Conservation (phyloP, 2,888 invertebrate species). For the Spisula solida region DNA sequence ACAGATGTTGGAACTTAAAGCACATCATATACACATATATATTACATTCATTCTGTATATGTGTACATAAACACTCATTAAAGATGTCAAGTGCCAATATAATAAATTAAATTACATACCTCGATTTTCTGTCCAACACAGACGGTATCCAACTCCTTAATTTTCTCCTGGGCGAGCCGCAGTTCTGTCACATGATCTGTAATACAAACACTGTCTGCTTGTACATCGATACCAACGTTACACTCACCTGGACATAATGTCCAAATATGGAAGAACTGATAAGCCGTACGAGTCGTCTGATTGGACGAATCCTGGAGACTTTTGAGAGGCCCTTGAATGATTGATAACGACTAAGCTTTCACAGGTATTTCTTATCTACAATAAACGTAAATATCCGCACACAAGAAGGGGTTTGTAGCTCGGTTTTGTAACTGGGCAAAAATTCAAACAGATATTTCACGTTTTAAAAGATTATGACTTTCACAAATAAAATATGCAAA, state of each 20-base stretch:
- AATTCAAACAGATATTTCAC: constrained; percentile 2
- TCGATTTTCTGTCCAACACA: constrained; percentile 81
- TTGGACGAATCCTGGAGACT: constrained; percentile 56
- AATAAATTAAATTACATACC: constrained; percentile 74
- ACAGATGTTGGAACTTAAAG: background rate
- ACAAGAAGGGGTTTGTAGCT: constrained; percentile 29
- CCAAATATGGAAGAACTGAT: constrained; percentile 72
- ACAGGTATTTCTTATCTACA: constrained; percentile 66
- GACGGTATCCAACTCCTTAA: constrained; percentile 81
- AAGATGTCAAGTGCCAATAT: constrained; percentile 35
- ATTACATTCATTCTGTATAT: background rate
- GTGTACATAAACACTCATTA: constrained; percentile 11
- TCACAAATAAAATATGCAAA: background rate
- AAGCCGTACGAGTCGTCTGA: constrained; percentile 60
- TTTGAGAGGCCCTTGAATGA: constrained; percentile 61
- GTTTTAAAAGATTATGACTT: background rate
- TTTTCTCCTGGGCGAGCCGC: constrained; percentile 81
- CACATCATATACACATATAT: background rate
- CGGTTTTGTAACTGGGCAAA: constrained; percentile 30
- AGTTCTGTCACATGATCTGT: constrained; percentile 86
- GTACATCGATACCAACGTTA: constrained; percentile 53
- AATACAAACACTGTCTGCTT: constrained; percentile 66
- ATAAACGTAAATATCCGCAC: constrained; percentile 44
- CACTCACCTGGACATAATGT: constrained; percentile 58
- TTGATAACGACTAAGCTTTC: constrained; percentile 62